A percentile compares a stretch with the other conserved stretches of the same genome.
phyloP scores from a whole-genome alignment of 2,113 vertebrate species.

The Bagarius yarrelli region DNA sequence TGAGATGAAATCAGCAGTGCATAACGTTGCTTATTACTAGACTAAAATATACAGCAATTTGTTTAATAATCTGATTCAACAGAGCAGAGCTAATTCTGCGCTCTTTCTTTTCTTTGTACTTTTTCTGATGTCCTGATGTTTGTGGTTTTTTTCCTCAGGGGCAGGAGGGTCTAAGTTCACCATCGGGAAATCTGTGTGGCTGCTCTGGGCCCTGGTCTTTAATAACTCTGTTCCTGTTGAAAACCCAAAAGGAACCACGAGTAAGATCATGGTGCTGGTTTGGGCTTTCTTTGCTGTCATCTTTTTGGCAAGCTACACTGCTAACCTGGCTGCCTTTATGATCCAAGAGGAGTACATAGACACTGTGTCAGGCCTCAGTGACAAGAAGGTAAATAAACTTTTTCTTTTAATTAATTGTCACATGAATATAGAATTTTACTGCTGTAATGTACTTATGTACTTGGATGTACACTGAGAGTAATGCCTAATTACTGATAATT shows the following conservation, averaged over 20 bases:
- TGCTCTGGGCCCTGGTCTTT: conserved; percentile 87
- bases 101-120: conserved; percentile 13
- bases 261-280: conserved; percentile 93
- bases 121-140: neutral
- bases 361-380: conserved; percentile 89
- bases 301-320: conserved; percentile 86
- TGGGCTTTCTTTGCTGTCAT: conserved; percentile 88
- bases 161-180: conserved; percentile 84
- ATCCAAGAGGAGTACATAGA: conserved; percentile 96
- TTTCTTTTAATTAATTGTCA: neutral
- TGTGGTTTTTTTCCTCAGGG: conserved; percentile 58
- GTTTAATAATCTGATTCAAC: conserved; percentile 31
- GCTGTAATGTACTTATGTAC: too few species aligned
- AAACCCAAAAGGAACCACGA: conserved; percentile 90
- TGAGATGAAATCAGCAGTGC: conserved; percentile 35
- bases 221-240: conserved; percentile 95
- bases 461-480: neutral
- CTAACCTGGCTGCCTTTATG: conserved; percentile 85
- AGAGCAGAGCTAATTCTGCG: conserved; percentile 22
- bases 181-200: conserved; percentile 90
- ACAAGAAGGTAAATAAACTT: conserved; percentile 81
- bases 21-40: conserved; percentile 28
- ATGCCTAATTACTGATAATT: neutral
- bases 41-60: conserved; percentile 29
- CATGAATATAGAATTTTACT: neutral